These are phyloP conservation scores for Ctenomys sociabilis DNA, from an alignment of 2,113 vertebrate species.

Conservation along the genomic window DNA sequence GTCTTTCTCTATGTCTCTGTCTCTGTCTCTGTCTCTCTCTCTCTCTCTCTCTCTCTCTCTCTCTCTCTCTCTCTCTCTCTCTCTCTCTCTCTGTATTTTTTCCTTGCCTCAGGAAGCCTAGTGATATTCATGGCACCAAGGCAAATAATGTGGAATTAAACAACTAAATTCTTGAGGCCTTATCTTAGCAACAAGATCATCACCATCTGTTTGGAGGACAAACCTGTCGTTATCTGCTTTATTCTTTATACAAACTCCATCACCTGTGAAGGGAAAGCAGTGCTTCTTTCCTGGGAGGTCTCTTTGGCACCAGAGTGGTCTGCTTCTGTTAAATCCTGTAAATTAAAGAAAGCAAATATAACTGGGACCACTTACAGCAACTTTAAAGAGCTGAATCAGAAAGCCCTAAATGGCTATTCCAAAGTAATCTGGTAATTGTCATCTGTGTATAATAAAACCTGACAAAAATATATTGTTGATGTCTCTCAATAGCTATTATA, in stretches of 20 bases:
- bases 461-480: slow-evolving; percentile 78
- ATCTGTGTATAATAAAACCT: slow-evolving; percentile 75
- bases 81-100: slow-evolving; percentile 81
- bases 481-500: slow-evolving; percentile 35
- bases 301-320: slow-evolving; percentile 87
- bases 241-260: slow-evolving; percentile 91
- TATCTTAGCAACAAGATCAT: slow-evolving; percentile 96
- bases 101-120: slow-evolving; percentile 91
- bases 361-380: slow-evolving; percentile 77
- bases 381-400: slow-evolving; percentile 77
- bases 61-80: background rate
- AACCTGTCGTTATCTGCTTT: slow-evolving; percentile 88
- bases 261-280: slow-evolving; percentile 90
- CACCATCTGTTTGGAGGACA: slow-evolving; percentile 95
- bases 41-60: background rate
- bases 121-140: slow-evolving; percentile 93
- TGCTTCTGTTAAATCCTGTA: slow-evolving; percentile 80
- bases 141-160: slow-evolving; percentile 98
- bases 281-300: slow-evolving; percentile 84
- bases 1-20: slow-evolving; percentile 74
- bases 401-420: slow-evolving; percentile 64
- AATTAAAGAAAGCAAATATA: slow-evolving; percentile 68
- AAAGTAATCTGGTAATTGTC: slow-evolving; percentile 70
- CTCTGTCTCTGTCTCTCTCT: slow-evolving; percentile 75
- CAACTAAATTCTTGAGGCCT: slow-evolving; percentile 94